Evolutionary conservation across 2,888 invertebrate genomes (phyloP), one percentile per base, ranked within the genome.

Genomic region (Chirona hameri): DNA sequence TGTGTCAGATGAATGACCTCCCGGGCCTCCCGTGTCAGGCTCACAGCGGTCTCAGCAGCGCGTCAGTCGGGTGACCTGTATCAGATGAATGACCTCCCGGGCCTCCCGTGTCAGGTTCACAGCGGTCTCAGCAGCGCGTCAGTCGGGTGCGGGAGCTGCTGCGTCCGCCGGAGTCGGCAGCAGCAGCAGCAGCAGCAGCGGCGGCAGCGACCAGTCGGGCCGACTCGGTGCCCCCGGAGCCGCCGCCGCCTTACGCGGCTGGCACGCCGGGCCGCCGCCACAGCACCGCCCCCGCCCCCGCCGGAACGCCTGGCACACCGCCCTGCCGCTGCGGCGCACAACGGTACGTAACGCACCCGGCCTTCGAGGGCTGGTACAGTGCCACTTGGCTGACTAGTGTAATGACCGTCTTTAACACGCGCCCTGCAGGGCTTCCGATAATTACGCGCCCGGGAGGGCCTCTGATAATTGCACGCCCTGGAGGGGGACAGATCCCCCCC

Each of bases 171-270:
- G 72, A 72, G 72, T 18, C 72, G 72, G 3, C 18, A 52, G 52
- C 52, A 18, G 52, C 52, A 18, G 52, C 52, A 18, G 52, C 52
- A 39, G 39, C 39, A 39, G 39, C 39, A 2, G 39, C 48, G 48
- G 48, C 48, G 48, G 48, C 48, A 12, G 48, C 48, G n/a, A 12
- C 31, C 18, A 29, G 10, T 15, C 31, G 72, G 72, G 18, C 27
- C 4, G 72, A 29, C 29, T 76, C 76, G 21, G 39, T 21, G 76
- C 46, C 76, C 21, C 18, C 24, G 24, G 76, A 46, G 15, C 39
- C 39, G 76, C 76, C 76, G 76, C 76, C 76, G 76, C 76, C 76
- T 39, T 76, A 76, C 76, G 39, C 76, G 1, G 39, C 39, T 39
- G 39, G 24, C 18, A 21, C 76, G 46, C 46, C 76, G 18, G 24